Evolutionary conservation across 2,113 vertebrate genomes (phyloP), one percentile per base, ranked within the genome.

Genomic region (Phylloscopus trochilus): DNA sequence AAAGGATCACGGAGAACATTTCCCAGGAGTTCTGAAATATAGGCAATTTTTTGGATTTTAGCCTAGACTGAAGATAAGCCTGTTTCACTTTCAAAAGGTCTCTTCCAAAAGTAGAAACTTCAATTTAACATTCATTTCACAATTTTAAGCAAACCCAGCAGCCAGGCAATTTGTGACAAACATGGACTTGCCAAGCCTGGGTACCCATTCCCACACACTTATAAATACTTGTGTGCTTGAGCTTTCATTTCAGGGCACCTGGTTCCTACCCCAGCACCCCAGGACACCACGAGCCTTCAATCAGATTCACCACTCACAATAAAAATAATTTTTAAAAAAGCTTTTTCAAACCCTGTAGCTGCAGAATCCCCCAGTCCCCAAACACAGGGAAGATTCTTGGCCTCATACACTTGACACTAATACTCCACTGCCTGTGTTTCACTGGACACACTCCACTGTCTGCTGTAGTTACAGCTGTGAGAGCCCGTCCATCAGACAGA

Each of bases 101-200:
- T 94, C 79, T 92, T 94, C 96, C 95, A 70, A 95, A 96, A 96
- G 94, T 96, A 93, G 96, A 97, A 92, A 78, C 93, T 96, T 94
- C 93, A 92, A 94, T 90, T 96, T 94, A 83, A 92, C 85, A 92
- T 95, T 96, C 94, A 84, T 81, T 96, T 83, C 60, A 49, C 85
- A 52, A 94, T 86, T 90, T 83, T 46, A 72, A 94, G 94, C 93
- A 80, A 94, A 78, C 49, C 79, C 59, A 83, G 82, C 72, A 95
- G 85, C 11, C 3, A 93, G 69, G 85, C 56, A 58, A 47, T 92
- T 90, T 79, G 85, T 92, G 83, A 93, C 30, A 21, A 35, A 62
- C 60, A 85, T 3, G 15, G 81, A 28, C 88, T 87, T 66, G 89
- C 94, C 84, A 69, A 85, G 75, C 58, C 44, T 20, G 60, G 78